These are phyloP conservation scores for Dolichopus griseipennis DNA, from an alignment of 2,888 invertebrate genomes.

Conservation along the genomic window DNA sequence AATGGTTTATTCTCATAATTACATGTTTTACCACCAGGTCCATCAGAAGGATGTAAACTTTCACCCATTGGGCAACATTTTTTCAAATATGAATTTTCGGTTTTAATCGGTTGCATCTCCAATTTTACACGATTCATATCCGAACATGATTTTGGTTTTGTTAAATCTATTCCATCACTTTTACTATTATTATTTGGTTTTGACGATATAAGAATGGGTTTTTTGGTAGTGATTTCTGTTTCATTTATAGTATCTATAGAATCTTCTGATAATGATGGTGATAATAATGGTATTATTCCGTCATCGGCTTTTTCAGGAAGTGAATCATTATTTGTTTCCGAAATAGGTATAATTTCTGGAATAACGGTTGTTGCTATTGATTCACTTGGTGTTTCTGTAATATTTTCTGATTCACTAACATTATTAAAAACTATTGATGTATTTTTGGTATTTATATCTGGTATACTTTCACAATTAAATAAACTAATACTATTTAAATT, in stretches of 20 bases:
- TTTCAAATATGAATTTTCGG: conserved; percentile 42
- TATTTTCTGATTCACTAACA: not conserved
- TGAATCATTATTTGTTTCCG: too few relatives aligned
- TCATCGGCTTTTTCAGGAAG: not conserved
- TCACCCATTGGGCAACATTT: conserved; percentile 41
- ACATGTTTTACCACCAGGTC: conserved; percentile 23
- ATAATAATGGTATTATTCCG: too few relatives aligned
- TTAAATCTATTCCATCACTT: not conserved
- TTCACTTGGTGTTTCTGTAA: not conserved
- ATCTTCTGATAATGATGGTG: not conserved
- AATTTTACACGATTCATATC: conserved; percentile 25
- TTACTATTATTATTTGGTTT: not conserved
- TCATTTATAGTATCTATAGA: not conserved
- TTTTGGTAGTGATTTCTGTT: not conserved
- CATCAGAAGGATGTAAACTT: conserved; percentile 31
- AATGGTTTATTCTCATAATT: conserved; percentile 18
- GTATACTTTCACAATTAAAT: not conserved
- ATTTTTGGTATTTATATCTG: not conserved
- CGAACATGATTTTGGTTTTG: conserved; percentile 7
- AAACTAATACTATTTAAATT: not conserved
- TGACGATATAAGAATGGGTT: not conserved
- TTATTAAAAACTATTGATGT: conserved; percentile 2
- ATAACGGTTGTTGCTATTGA: not conserved
- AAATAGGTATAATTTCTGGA: too few relatives aligned
- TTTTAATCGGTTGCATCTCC: conserved; percentile 28